Evolutionary conservation across 2,888 invertebrate genomes (phyloP).

Genomic region (Hydroisotoma schaefferi): DNA sequence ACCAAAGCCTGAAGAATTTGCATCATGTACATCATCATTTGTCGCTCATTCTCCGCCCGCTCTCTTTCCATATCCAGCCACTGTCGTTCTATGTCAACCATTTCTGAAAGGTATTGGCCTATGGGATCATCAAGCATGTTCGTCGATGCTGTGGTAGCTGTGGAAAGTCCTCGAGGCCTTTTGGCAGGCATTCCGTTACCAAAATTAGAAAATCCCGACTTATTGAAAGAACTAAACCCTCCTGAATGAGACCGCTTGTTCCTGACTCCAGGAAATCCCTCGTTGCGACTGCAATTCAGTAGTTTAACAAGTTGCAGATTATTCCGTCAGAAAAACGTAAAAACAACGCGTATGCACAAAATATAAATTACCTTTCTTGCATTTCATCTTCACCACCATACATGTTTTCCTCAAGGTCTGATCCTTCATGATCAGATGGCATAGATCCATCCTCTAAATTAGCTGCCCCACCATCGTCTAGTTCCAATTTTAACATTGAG

Average conservation of each 20-base stretch:
- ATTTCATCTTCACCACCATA: conserved; percentile 26
- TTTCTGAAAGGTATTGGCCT: conserved; percentile 45
- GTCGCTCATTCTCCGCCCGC: conserved; percentile 46
- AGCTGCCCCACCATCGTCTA: conserved; percentile 42
- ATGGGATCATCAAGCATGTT: conserved; percentile 41
- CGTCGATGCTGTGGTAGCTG: conserved; percentile 33
- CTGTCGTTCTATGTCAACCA: conserved; percentile 47
- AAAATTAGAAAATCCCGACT: conserved; percentile 21
- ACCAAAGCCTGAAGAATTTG: conserved; percentile 48
- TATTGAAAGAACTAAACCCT: conserved; percentile 35
- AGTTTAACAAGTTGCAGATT: not conserved
- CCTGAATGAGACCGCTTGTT: conserved; percentile 40
- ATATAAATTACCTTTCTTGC: conserved; percentile 18
- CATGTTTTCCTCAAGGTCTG: conserved; percentile 41
- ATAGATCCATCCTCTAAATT: conserved; percentile 43
- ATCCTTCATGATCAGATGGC: conserved; percentile 40
- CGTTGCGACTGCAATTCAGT: conserved; percentile 27
- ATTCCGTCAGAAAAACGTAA: not conserved
- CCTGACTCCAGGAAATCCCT: conserved; percentile 34
- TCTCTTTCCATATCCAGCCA: conserved; percentile 48
- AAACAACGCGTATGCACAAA: not conserved
- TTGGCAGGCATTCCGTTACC: conserved; percentile 43
- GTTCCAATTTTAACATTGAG: conserved; percentile 41
- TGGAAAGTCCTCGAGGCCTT: conserved; percentile 41
- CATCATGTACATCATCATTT: conserved; percentile 47